phyloP scores from a whole-genome alignment of 2,888 invertebrate species.

The Apomyelois bistriatella region DNA sequence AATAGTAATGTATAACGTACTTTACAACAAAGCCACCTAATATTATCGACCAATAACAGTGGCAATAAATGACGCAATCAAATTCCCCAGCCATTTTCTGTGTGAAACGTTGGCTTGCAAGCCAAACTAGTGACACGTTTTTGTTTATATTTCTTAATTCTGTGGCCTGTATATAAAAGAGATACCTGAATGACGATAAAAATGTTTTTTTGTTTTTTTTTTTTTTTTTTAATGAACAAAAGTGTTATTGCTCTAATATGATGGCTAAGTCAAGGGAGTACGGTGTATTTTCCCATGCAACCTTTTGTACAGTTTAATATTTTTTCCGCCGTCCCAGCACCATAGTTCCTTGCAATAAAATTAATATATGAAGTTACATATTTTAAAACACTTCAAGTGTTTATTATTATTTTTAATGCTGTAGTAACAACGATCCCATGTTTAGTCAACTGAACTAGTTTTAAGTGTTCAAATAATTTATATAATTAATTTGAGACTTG shows the following conservation, averaged over 20 bases:
- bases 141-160: too few species aligned
- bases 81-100: too few species aligned
- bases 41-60: too few species aligned
- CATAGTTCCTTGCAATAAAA: slow-evolving; percentile 21
- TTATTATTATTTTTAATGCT: slow-evolving; percentile 14
- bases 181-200: too few species aligned
- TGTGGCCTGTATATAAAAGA: too few species aligned
- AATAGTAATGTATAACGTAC: too few species aligned
- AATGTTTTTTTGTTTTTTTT: too few species aligned
- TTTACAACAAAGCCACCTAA: too few species aligned
- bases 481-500: slow-evolving; percentile 14
- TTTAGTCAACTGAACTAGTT: slow-evolving; percentile 6
- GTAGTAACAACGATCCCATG: not conserved
- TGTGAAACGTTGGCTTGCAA: too few species aligned
- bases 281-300: not conserved
- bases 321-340: slow-evolving; percentile 20
- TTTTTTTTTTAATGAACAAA: too few species aligned
- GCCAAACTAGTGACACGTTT: too few species aligned
- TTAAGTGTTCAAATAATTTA: slow-evolving; percentile 4
- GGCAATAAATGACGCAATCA: too few species aligned
- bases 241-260: not conserved
- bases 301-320: slow-evolving; percentile 6
- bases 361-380: slow-evolving; percentile 19
- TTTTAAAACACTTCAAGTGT: slow-evolving; percentile 9
- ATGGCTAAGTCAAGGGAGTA: not conserved